Percentiles rank a stretch among this genome's conserved stretches.
Conservation (phyloP, 2,797 vertebrate genomes). For the Staurois parvus region DNA sequence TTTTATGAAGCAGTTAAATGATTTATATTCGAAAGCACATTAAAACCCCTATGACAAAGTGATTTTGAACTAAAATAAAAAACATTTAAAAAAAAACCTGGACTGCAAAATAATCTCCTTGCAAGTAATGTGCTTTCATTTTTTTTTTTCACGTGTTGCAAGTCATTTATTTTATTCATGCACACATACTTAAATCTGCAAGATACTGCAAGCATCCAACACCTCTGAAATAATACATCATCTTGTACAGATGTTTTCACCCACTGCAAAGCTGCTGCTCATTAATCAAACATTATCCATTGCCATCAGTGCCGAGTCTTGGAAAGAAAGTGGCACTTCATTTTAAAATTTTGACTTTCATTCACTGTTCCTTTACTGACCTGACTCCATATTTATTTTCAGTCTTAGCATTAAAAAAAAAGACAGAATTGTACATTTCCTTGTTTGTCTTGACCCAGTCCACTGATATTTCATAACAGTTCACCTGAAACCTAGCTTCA, state of each 20-base stretch:
- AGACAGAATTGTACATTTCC: slow-evolving; percentile 1
- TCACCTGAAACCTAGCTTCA: too few relatives aligned
- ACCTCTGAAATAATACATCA: slow-evolving; percentile 89
- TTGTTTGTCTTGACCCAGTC: too few relatives aligned
- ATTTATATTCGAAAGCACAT: slow-evolving; percentile 81
- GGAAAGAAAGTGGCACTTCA: slow-evolving; percentile 73
- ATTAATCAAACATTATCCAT: slow-evolving; percentile 90
- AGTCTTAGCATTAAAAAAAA: slow-evolving; percentile 59
- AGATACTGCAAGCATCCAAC: slow-evolving; percentile 78
- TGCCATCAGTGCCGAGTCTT: slow-evolving; percentile 75
- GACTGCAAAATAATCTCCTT: slow-evolving; percentile 79
- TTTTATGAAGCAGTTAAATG: slow-evolving; percentile 79
- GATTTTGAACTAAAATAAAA: slow-evolving; percentile 77
- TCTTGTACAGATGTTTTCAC: slow-evolving; percentile 81
- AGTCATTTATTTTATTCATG: slow-evolving; percentile 86
- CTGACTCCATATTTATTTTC: slow-evolving; percentile 60
- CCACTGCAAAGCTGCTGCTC: slow-evolving; percentile 76
- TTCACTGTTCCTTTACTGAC: slow-evolving; percentile 76
- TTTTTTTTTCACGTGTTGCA: slow-evolving; percentile 83
- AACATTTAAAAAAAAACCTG: slow-evolving; percentile 61
- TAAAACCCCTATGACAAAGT: slow-evolving; percentile 81
- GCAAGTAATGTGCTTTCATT: slow-evolving; percentile 84
- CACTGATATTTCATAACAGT: too few relatives aligned
- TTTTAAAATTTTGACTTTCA: slow-evolving; percentile 78
- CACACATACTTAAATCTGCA: slow-evolving; percentile 79